Conservation (phyloP, 2,113 vertebrate species). For the Ahaetulla prasina region DNA sequence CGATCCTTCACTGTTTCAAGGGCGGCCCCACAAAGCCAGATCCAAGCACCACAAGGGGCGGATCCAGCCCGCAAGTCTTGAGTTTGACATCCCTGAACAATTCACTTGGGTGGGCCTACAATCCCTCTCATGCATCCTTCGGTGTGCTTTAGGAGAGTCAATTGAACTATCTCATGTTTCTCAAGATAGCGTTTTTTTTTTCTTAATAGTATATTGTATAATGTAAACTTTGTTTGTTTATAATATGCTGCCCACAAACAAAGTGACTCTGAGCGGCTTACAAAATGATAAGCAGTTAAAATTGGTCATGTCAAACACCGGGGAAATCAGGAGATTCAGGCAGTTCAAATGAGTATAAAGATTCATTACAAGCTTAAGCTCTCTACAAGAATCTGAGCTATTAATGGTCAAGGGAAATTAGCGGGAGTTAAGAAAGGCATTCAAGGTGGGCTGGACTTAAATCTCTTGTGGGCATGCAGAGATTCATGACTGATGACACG, state of each 20-base stretch:
- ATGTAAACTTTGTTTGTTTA: not conserved
- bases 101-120: not conserved
- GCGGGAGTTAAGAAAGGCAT: too few relatives aligned
- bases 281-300: not conserved
- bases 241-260: not conserved
- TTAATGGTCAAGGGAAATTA: not conserved
- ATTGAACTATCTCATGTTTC: not conserved
- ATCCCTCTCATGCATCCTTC: not conserved
- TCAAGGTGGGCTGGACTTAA: not conserved
- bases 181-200: not conserved
- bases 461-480: not conserved
- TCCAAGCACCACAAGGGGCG: too few relatives aligned
- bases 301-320: not conserved
- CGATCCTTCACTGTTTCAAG: too few relatives aligned
- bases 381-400: not conserved
- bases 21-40: too few relatives aligned
- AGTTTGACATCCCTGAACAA: not conserved
- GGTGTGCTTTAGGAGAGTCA: not conserved
- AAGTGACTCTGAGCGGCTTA: not conserved
- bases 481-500: not conserved
- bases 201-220: not conserved
- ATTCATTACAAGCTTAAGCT: not conserved
- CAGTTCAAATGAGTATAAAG: not conserved
- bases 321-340: not conserved
- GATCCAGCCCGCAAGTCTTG: too few relatives aligned